Conservation (phyloP, 1,140 invertebrate species). For the Apis dorsata region DNA sequence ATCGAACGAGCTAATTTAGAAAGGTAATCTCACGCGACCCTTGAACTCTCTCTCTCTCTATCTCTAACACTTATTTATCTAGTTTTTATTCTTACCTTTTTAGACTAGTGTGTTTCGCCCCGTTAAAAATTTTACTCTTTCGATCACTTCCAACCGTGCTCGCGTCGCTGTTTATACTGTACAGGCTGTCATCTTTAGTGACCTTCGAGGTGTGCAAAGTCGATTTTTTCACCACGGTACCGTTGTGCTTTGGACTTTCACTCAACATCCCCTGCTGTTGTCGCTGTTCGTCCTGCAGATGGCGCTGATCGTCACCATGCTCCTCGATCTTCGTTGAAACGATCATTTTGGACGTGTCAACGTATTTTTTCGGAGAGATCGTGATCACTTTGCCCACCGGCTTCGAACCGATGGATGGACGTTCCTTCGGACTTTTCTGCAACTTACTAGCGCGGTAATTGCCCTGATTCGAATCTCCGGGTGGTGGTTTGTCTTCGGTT, state of each 20-base stretch:
- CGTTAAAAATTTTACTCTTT: slow-evolving; percentile 77
- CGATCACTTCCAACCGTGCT: slow-evolving; percentile 77
- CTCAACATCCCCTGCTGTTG: slow-evolving; percentile 46
- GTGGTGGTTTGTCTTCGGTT: slow-evolving; percentile 78
- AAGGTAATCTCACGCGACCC: slow-evolving; percentile 39
- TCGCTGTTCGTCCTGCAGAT: slow-evolving; percentile 59
- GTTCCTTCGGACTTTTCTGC: slow-evolving; percentile 49
- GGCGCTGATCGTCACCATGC: slow-evolving; percentile 51
- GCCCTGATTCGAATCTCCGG: slow-evolving; percentile 69
- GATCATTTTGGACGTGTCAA: slow-evolving; percentile 65
- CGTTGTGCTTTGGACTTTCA: slow-evolving; percentile 75
- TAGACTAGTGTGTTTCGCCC: slow-evolving; percentile 80
- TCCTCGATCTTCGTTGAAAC: slow-evolving; percentile 69
- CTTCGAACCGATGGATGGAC: slow-evolving; percentile 18
- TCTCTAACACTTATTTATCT: not conserved
- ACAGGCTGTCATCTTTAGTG: slow-evolving; percentile 77
- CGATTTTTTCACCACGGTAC: slow-evolving; percentile 71
- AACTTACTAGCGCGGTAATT: slow-evolving; percentile 53
- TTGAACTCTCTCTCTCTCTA: slow-evolving; percentile 24
- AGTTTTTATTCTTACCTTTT: slow-evolving; percentile 76
- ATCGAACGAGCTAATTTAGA: slow-evolving; percentile 49
- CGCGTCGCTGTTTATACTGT: slow-evolving; percentile 78
- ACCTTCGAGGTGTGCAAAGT: slow-evolving; percentile 75
- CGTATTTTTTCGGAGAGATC: slow-evolving; percentile 64
- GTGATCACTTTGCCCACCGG: slow-evolving; percentile 13